Evolutionary conservation across 2,113 vertebrate genomes (phyloP), one percentile per base, ranked within the genome.

Genomic region (Odocoileus hemionus): DNA sequence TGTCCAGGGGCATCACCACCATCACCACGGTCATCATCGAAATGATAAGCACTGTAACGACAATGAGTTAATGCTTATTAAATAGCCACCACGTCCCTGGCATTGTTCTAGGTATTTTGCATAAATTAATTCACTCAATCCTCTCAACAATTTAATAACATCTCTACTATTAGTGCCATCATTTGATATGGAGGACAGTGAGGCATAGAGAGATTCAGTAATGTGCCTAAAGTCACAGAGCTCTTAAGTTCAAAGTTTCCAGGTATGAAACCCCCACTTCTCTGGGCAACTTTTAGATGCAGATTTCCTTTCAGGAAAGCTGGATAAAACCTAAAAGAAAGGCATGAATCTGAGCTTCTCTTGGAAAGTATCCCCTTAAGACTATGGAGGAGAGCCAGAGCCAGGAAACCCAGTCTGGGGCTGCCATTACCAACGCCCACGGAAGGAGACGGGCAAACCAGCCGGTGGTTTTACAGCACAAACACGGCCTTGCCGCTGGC

Each of bases 291-390:
- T 92, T 55, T 83, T 17, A 39, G 39, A 23, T 30, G 14, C 28
- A 86, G 55, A 47, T 57, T 67, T 88, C 60, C 61, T 86, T 93
- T 84, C 70, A n/a, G 78, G 39, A 80, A 89, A 94, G 82, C 12
- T 74, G 55, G 30, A 45, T 58, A 70, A 82, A 86, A 50, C 28
- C 57, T 64, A 25, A 57, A 78, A 92, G 30, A 78, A 88, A 33
- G 64, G 43, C 74, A 39, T 28, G 64, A 79, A 39, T 74, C 79
- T n/a, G 25, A 50, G 21, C 21, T 43, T 39, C 67, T 21, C 36
- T 39, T 74, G 30, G 9, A 50, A 85, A 52, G 25, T 13, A 25
- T 1, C 47, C 33, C 30, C 8, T 23, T 16, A 30, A 80, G 57
- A 58, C 85, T 28, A 7, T 0, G 43, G 39, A 78, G 70, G 57